phyloP scores from a whole-genome alignment of 2,888 invertebrate species.

The Eupithecia subumbrata region DNA sequence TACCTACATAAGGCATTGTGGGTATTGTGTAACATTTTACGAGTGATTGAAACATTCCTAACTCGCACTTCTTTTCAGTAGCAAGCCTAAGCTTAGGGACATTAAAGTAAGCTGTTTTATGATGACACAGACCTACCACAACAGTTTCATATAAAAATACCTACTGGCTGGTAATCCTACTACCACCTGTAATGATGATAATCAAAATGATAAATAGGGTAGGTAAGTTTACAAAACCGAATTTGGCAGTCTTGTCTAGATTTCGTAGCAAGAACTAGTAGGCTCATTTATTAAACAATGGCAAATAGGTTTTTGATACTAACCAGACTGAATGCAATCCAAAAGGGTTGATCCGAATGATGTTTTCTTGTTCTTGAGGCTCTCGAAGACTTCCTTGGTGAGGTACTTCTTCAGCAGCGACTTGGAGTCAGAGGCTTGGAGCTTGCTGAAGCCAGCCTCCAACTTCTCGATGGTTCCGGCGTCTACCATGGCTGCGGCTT shows the following conservation, averaged over 20 bases:
- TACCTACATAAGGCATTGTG: too few relatives aligned
- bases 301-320: slow-evolving; percentile 43
- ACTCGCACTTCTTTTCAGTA: not conserved
- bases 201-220: not conserved
- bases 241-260: not conserved
- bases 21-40: not conserved
- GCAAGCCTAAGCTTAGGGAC: too few relatives aligned
- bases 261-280: not conserved
- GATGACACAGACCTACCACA: not conserved
- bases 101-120: too few relatives aligned
- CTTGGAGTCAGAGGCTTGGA: slow-evolving; percentile 95
- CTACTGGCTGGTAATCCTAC: not conserved
- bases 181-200: not conserved
- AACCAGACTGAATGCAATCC: slow-evolving; percentile 98
- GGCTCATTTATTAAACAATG: slow-evolving; percentile 22
- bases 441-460: slow-evolving; percentile 95
- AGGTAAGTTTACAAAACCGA: not conserved
- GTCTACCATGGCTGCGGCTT: slow-evolving; percentile 94
- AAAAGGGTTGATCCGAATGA: slow-evolving; percentile 96
- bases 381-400: slow-evolving; percentile 95
- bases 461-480: slow-evolving; percentile 95
- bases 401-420: slow-evolving; percentile 98
- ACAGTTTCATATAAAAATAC: not conserved
- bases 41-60: not conserved
- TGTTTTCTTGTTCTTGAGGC: slow-evolving; percentile 96